Evolutionary conservation across 92 coral and sea anemone species (phyloP), one percentile per base, ranked within the genome.

Genomic region (Blastomussa wellsi): DNA sequence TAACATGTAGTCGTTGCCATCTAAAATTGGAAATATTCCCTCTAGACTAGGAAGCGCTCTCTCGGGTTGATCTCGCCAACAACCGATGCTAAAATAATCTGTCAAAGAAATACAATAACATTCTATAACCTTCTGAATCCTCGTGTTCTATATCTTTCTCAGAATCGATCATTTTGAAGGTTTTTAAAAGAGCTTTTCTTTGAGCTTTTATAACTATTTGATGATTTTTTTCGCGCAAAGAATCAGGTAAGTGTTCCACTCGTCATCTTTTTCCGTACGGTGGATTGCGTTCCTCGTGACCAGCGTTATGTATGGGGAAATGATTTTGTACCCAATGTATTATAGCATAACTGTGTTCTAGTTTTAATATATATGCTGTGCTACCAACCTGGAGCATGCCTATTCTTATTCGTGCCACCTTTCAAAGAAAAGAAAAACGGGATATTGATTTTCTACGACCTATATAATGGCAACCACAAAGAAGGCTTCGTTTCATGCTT

Each of bases 51-150:
- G 85, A 20, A 96, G 89, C 1, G 97, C 98, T 70, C 98, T 84
- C 33, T 91, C 92, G 19, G 98, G 98, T 59, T 96, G 96, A 84
- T 96, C 98, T 82, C 98, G 84, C 98, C 98, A 96, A 82, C 98
- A 96, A 59, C 98, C 98, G n/a, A 96, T 94, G 81, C 98, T 96
- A 70, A 89, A 92, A 66, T 87, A 96, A 31, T 85, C 98, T 96
- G 87, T 33, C 17, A 17, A 24, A 24, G 32, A 68, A 44, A 44
- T 3, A 19, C n/a, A 31, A 32, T 4, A 22, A 4, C 20, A 22
- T 29, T 65, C 33, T 13, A 3, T 67, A 1, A 37, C 8, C 35
- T 35, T 9, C 17, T 29, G 31, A 59, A 8, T 59, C 65, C 7
- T 53, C 0, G 5, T 53, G 7, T 39, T 7, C 7, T 39, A 39